These are phyloP conservation scores for Dysdera silvatica DNA, from an alignment of 1,140 invertebrate genomes.

Conservation along the genomic window DNA sequence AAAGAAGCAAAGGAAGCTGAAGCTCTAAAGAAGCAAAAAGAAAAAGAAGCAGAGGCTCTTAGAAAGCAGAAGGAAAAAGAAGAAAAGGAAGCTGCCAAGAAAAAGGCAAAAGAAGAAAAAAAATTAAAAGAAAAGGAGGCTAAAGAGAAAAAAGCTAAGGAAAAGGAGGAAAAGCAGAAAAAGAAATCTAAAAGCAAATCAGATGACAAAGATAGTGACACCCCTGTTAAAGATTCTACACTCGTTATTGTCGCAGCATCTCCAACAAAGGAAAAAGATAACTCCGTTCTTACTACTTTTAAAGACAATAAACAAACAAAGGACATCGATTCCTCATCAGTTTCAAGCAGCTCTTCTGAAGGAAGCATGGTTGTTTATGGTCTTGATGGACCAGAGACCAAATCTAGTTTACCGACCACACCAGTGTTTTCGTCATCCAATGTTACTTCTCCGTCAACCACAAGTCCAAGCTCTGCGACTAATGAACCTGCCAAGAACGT, in stretches of 20 bases:
- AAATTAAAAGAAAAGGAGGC: constrained; percentile 29
- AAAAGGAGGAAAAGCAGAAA: constrained; percentile 17
- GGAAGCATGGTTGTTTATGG: constrained; percentile 12
- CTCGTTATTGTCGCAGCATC: too few relatives aligned
- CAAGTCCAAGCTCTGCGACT: constrained; percentile 6
- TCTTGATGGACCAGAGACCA: background rate
- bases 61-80: constrained; percentile 35
- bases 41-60: constrained; percentile 30
- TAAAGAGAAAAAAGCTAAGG: constrained; percentile 27
- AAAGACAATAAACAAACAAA: too few relatives aligned
- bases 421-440: constrained; percentile 11
- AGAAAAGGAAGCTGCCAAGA: constrained; percentile 19
- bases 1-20: constrained; percentile 32
- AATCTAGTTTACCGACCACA: constrained; percentile 14
- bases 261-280: too few relatives aligned
- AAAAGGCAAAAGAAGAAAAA: constrained; percentile 30
- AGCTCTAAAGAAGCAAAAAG: constrained; percentile 36
- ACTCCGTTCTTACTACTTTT: too few relatives aligned
- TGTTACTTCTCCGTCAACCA: background rate
- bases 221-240: too few relatives aligned
- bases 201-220: constrained; percentile 17
- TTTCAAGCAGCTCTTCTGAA: constrained; percentile 15
- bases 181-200: constrained; percentile 25
- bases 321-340: constrained; percentile 10
- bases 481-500: too few relatives aligned